Conservation (phyloP, 1,140 invertebrate genomes). For the Neoseiulus cucumeris region DNA sequence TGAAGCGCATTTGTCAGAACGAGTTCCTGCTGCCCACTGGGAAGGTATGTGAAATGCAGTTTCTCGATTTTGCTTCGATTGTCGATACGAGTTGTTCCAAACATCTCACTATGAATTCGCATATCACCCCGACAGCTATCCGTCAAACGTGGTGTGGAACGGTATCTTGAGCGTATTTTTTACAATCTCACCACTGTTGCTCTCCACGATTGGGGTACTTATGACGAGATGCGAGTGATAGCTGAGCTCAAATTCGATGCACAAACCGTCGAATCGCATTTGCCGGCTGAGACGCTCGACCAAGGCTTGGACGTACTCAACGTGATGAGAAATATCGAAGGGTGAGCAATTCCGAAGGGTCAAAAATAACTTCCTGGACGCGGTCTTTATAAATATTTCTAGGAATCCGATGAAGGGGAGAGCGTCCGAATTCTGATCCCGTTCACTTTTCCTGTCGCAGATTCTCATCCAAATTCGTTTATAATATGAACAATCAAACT, state of each 20-base stretch:
- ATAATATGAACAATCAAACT: conserved; percentile 87
- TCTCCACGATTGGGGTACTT: conserved; percentile 90
- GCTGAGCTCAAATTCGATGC: conserved; percentile 66
- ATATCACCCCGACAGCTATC: too few species aligned
- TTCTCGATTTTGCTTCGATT: too few species aligned
- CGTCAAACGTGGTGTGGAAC: conserved; percentile 46
- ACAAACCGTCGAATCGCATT: conserved; percentile 59
- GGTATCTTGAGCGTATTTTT: conserved; percentile 82
- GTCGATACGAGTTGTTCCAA: too few species aligned
- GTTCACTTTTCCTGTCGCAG: too few species aligned
- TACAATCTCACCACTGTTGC: conserved; percentile 95
- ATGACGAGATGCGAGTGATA: conserved; percentile 83
- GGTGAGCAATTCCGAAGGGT: conserved; percentile 55
- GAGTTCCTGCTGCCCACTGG: conserved; percentile 12
- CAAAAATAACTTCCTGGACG: conserved; percentile 49
- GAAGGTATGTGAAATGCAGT: not conserved
- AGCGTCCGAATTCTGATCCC: too few species aligned
- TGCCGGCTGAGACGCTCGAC: conserved; percentile 88
- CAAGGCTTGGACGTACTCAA: conserved; percentile 94
- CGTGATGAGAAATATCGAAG: conserved; percentile 89
- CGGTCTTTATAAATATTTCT: too few species aligned
- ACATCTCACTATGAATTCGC: not conserved
- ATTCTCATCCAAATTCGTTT: conserved; percentile 30
- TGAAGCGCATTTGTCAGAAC: conserved; percentile 24
- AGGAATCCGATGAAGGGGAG: too few species aligned